Evolutionary conservation across 1,140 invertebrate species (phyloP), one percentile per base, ranked within the genome.

Genomic region (Pseudoatta argentina): DNA sequence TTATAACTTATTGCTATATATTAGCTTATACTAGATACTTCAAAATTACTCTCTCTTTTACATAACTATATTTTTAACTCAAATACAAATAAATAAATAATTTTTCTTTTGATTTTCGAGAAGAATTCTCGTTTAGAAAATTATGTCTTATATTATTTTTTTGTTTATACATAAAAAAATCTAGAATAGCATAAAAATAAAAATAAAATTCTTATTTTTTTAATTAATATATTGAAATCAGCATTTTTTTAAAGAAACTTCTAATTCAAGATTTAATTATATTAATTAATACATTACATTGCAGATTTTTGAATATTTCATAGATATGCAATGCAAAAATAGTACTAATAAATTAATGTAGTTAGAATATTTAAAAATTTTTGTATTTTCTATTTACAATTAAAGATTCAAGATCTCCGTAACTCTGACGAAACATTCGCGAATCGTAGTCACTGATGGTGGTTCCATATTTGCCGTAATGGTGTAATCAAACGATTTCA

Each of bases 381-480:
- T 77, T 66, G 18, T 14, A 55, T 69, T 53, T 53, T 24, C 8
- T 55, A 8, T n/a, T 34, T 0, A 39, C 16, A 30, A 73, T 61
- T 24, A 48, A 21, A 73, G 34, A 69, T 8, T 27, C 8, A 4
- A 53, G 14, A 24, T 39, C 3, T 0, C 3, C 0, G 1, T 27
- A 16, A 59, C 48, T 21, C 24, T 8, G 24, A 24, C 6, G 30
- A 67, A 21, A 27, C n/a, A 44, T 67, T 66, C 12, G n/a, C 16
- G 57, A 83, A 64, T 57, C 44, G 2, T 30, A 53, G 10, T 18
- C 34, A 12, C 14, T 10, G 14, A 69, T 48, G 39, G 63, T 44
- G 78, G 44, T 87, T 91, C 92, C 93, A 94, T 94, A 94, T 94
- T 94, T 1, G 21, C n/a, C 67, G 86, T 77, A 86, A 78, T 55